Conservation (phyloP, 2,113 vertebrate species). For the Rhinoderma darwinii region DNA sequence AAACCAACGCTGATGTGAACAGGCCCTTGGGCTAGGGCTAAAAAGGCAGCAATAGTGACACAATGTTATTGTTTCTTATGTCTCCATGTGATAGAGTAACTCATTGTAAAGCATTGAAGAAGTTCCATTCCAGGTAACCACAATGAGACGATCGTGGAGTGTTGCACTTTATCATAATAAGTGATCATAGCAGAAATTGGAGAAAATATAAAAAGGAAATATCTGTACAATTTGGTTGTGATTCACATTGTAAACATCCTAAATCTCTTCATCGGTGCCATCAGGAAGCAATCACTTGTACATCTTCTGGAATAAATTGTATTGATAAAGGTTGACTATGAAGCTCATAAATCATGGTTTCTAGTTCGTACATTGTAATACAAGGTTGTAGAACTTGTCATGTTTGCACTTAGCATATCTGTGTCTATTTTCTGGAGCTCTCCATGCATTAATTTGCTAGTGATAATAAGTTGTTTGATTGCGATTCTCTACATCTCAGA, state of each 20-base stretch:
- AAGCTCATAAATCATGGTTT: constrained; percentile 26
- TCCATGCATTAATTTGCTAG: constrained; percentile 59
- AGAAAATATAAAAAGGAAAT: background rate
- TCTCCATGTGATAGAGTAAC: too few relatives aligned
- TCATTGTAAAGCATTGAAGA: background rate
- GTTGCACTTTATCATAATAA: background rate
- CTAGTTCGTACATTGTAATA: background rate
- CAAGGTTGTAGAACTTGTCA: constrained; percentile 45
- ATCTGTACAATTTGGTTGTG: background rate
- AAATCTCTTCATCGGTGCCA: background rate
- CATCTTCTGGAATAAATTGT: background rate
- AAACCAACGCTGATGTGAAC: too few relatives aligned
- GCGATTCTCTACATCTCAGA: constrained; percentile 40
- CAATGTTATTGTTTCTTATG: too few relatives aligned
- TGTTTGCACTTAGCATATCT: constrained; percentile 35
- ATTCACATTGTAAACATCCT: background rate
- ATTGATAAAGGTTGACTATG: constrained; percentile 15
- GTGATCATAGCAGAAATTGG: background rate
- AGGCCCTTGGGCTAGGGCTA: too few relatives aligned
- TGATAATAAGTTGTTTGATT: constrained; percentile 64
- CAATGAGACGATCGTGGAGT: background rate
- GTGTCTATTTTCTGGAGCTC: constrained; percentile 20
- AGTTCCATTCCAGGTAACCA: background rate
- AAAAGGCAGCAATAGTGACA: too few relatives aligned
- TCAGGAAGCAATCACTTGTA: background rate